These are phyloP conservation scores for Rousettus leschenaultii DNA, from an alignment of 2,113 vertebrate species.

Conservation along the genomic window DNA sequence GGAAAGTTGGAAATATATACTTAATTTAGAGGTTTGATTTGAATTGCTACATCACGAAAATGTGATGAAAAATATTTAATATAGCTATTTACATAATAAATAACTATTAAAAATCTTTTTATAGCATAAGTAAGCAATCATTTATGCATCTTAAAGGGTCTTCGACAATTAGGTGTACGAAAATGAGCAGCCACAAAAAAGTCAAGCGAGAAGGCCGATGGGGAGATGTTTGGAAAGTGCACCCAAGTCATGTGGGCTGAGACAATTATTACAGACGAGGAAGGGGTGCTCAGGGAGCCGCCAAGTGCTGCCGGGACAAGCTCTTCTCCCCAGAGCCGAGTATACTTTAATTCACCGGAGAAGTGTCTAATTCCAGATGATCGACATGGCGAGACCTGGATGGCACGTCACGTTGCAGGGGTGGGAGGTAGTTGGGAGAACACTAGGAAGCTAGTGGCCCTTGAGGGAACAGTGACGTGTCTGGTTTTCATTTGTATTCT, in stretches of 20 bases:
- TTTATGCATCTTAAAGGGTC: neutral
- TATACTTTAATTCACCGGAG: neutral
- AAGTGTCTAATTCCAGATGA: neutral
- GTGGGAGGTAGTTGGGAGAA: too few relatives aligned
- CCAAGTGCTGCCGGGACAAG: neutral
- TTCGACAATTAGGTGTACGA: neutral
- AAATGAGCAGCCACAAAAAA: neutral
- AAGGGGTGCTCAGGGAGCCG: neutral
- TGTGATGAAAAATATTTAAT: neutral
- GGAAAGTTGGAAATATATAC: neutral
- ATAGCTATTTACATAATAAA: neutral
- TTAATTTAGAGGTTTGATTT: constrained; percentile 30
- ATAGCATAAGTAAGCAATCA: neutral
- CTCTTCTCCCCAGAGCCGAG: neutral
- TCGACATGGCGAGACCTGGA: fast-evolving
- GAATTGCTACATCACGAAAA: neutral
- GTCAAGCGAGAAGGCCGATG: neutral
- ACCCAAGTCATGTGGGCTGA: neutral
- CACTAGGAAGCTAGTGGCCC: neutral
- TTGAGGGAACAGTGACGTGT: neutral
- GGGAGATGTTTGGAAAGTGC: neutral
- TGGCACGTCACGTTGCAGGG: fast-evolving
- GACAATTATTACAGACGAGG: neutral
- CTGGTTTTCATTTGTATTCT: neutral
- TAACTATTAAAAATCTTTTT: neutral